phyloP scores from a whole-genome alignment of 2,888 invertebrate species.

The Lycophotia porphyrea region DNA sequence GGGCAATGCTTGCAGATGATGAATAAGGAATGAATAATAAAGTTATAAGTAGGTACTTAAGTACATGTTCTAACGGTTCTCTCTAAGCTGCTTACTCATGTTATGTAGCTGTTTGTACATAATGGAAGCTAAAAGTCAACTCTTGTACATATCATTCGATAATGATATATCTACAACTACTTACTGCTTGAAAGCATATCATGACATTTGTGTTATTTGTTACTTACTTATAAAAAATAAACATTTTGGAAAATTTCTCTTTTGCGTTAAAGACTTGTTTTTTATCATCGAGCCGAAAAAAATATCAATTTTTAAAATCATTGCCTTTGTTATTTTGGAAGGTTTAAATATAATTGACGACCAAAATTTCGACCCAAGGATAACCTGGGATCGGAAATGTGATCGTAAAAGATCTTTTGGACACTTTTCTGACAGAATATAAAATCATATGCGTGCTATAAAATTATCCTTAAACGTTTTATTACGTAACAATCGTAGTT shows the following conservation, averaged over 20 bases:
- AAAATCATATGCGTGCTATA: not conserved
- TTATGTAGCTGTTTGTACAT: not conserved
- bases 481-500: not conserved
- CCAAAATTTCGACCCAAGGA: not conserved
- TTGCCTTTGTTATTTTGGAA: not conserved
- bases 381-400: not conserved
- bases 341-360: not conserved
- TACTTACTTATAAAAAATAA: not conserved
- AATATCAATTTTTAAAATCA: not conserved
- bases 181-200: not conserved
- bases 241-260: not conserved
- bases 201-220: not conserved
- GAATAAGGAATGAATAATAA: not conserved
- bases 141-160: slow-evolving; percentile 1
- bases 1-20: slow-evolving; percentile 1
- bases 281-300: not conserved
- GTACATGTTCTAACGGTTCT: slow-evolving; percentile 9
- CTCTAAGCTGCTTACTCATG: slow-evolving; percentile 24
- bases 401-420: not conserved
- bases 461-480: not conserved
- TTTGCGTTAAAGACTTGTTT: not conserved
- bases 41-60: slow-evolving; percentile 11
- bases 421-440: not conserved
- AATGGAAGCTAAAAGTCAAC: slow-evolving; percentile 16
- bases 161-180: slow-evolving; percentile 3